Conservation (phyloP, 1,140 invertebrate species). For the Dendroctonus ponderosae region DNA sequence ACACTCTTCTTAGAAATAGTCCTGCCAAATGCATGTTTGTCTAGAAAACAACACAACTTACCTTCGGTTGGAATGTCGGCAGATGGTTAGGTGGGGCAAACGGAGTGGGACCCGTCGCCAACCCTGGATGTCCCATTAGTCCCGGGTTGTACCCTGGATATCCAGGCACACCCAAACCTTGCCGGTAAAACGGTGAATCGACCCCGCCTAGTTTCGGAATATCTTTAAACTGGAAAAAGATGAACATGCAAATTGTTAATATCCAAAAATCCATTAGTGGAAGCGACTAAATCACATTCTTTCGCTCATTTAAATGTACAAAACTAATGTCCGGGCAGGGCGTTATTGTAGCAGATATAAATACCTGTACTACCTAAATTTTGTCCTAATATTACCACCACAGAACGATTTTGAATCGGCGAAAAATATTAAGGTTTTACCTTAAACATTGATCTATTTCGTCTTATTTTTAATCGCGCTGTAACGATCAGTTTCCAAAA, state of each 20-base stretch:
- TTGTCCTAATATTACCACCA: too few species aligned
- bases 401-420: too few species aligned
- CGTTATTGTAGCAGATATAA: too few species aligned
- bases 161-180: constrained; percentile 65
- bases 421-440: too few species aligned
- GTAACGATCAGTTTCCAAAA: too few species aligned
- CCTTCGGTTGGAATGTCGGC: constrained; percentile 86
- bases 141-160: constrained; percentile 81
- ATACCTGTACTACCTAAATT: too few species aligned
- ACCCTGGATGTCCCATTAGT: constrained; percentile 69
- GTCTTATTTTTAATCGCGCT: too few species aligned
- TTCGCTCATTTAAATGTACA: too few species aligned
- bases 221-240: constrained; percentile 76
- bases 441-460: too few species aligned
- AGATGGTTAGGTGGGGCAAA: constrained; percentile 77
- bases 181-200: constrained; percentile 76
- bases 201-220: constrained; percentile 78
- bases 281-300: too few species aligned
- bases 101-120: constrained; percentile 66
- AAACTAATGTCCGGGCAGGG: too few species aligned
- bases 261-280: too few species aligned
- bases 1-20: not conserved
- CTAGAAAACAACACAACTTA: constrained; percentile 53
- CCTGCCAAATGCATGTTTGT: not conserved
- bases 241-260: not conserved